A percentile compares a stretch with the other conserved stretches of the same genome.
phyloP scores from a whole-genome alignment of 2,113 vertebrate species.

The Python bivittatus region DNA sequence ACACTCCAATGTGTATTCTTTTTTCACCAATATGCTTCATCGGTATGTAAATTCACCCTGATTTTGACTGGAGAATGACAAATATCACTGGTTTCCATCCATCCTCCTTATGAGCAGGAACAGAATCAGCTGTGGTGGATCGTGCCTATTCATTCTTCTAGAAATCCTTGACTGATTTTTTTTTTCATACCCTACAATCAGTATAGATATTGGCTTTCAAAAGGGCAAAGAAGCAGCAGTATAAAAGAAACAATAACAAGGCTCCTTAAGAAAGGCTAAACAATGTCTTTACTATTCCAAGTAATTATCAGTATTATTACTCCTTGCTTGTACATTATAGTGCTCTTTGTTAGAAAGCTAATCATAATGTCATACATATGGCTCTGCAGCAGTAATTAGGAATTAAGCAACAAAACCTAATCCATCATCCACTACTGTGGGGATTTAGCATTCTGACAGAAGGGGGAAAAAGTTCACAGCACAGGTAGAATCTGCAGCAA shows the following conservation, averaged over 20 bases:
- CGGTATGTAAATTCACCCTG: background rate
- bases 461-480: constrained; percentile 4
- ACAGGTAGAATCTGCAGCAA: constrained; percentile 19
- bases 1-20: no score
- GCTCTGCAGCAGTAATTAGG: constrained; percentile 37
- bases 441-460: constrained; percentile 28
- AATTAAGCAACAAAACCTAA: constrained; percentile 42
- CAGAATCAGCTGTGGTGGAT: background rate
- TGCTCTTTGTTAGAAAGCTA: constrained; percentile 31
- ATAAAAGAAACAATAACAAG: background rate
- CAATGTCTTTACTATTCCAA: background rate
- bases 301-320: background rate
- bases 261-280: background rate
- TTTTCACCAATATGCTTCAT: background rate
- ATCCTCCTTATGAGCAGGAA: background rate
- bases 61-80: background rate
- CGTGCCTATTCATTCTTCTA: background rate
- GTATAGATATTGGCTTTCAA: background rate
- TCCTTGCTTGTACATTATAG: constrained; percentile 7
- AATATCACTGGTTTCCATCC: background rate
- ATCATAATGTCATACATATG: constrained; percentile 18
- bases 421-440: background rate
- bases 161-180: background rate
- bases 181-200: no score
- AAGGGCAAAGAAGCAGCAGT: background rate